phyloP scores from a whole-genome alignment of 2,888 invertebrate genomes.

The Nephrotoma flavescens region DNA sequence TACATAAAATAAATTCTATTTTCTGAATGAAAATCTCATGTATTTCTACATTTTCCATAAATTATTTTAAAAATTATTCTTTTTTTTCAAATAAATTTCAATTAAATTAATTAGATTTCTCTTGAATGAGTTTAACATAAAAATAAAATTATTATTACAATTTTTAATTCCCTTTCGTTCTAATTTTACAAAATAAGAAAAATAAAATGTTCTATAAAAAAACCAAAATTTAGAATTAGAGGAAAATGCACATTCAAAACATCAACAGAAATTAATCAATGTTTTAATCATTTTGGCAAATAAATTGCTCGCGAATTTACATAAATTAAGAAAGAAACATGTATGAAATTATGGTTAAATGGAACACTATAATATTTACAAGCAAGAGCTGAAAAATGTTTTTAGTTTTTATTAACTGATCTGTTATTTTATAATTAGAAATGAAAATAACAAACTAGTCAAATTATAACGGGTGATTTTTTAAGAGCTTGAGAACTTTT shows the following conservation, averaged over 20 bases:
- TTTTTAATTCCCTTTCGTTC: background rate
- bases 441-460: background rate
- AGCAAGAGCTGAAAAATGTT: background rate
- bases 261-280: background rate
- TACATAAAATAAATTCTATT: background rate
- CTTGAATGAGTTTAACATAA: background rate
- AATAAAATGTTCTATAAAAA: background rate
- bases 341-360: background rate
- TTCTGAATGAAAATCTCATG: background rate
- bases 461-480: background rate
- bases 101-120: background rate
- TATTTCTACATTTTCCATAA: background rate
- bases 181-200: background rate
- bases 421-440: background rate
- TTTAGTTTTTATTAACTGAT: background rate
- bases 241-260: background rate
- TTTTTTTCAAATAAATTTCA: background rate
- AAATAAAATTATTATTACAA: background rate
- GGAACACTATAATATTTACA: background rate
- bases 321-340: background rate
- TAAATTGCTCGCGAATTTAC: background rate
- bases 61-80: background rate
- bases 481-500: too few relatives aligned
- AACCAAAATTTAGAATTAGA: background rate
- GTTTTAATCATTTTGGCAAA: background rate